phyloP scores from a whole-genome alignment of 2,113 vertebrate genomes.

The Tachuris rubrigastra region DNA sequence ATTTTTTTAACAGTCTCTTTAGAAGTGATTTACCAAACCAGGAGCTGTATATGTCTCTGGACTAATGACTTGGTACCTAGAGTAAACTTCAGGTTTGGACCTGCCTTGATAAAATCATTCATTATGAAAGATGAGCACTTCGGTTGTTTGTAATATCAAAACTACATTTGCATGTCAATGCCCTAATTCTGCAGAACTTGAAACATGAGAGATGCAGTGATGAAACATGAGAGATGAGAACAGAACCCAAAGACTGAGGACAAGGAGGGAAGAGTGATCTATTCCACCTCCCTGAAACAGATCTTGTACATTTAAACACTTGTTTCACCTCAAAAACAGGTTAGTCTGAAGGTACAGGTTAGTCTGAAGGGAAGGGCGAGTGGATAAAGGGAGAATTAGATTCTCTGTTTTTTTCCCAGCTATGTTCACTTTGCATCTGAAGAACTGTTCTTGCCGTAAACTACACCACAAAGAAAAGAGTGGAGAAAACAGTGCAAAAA shows the following conservation, averaged over 20 bases:
- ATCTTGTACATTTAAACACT: neutral
- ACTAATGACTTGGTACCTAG: neutral
- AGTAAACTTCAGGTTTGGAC: neutral
- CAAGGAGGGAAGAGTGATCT: neutral
- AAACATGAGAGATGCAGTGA: accelerated
- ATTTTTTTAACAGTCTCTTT: neutral
- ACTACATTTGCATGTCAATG: neutral
- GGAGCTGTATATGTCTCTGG: neutral
- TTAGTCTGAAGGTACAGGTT: too few species aligned
- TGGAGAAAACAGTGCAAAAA: neutral
- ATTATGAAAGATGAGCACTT: neutral
- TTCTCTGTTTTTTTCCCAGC: neutral
- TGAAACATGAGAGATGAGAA: neutral
- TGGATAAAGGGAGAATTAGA: neutral
- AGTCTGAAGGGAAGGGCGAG: neutral
- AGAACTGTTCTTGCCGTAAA: neutral
- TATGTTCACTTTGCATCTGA: neutral
- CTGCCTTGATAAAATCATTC: neutral
- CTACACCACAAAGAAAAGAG: neutral
- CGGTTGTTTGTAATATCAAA: neutral
- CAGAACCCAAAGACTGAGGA: neutral
- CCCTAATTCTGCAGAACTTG: neutral
- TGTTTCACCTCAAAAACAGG: neutral
- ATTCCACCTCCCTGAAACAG: neutral
- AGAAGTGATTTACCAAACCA: neutral